Evolutionary conservation across 2,888 invertebrate genomes (phyloP), one percentile per base, ranked within the genome.

Genomic region (Linnaemya vulpina): DNA sequence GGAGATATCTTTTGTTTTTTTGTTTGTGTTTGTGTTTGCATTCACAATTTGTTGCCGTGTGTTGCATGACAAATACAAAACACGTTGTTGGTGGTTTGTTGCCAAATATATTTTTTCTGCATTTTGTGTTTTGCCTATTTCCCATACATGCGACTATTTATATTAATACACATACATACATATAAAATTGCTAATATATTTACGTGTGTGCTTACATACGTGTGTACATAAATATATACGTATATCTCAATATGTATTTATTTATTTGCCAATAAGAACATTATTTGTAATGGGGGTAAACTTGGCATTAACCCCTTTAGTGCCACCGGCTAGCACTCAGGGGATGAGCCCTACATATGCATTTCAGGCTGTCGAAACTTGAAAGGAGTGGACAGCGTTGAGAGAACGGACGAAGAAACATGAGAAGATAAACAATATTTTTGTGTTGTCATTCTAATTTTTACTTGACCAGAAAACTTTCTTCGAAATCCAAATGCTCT

Each of bases 51-150:
- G 67, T 67, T 74, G 30, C 25, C 40, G 38, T 68, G 51, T 81
- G 74, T 75, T 74, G 53, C 35, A 58, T 35, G 63, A 79, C 35
- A 55, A 49, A 62, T 55, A 70, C 60, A n/a, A n/a, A 49, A 76
- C 43, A 67, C 67, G 58, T 76, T 71, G 65, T 71, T 40, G 49
- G 43, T 55, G 43, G 55, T 53, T 67, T 73, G 46, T 62, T 68
- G 73, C 60, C 68, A 70, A 71, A 46, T 80, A 58, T 53, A n/a
- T 17, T 53, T 55, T 62, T 73, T 65, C 11, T 53, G 22, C 53
- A 13, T 65, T 63, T 51, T 38, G 1, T 13, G 55, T 70, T 70
- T 81, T 63, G 68, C 62, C 43, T 68, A 68, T 74, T 67, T 58
- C 38, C 46, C 40, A 60, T 22, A 15, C 22, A 43, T 63, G n/a